Conservation (phyloP, 2,888 invertebrate genomes). For the Apamea anceps region DNA sequence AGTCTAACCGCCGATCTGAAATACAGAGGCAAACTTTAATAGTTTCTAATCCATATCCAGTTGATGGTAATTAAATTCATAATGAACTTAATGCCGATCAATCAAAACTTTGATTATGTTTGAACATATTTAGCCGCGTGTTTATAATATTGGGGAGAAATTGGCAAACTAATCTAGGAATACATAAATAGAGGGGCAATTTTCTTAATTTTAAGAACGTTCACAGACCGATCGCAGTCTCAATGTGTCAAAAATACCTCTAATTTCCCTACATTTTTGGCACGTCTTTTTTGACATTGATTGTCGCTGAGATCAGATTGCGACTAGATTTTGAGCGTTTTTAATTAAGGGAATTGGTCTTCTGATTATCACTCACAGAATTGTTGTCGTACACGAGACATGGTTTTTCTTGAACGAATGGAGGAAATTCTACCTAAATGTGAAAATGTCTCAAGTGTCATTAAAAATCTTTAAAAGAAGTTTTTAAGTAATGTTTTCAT, state of each 20-base stretch:
- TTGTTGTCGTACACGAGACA: background rate
- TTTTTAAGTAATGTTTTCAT: too few species aligned
- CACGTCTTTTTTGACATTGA: too few species aligned
- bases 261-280: too few species aligned
- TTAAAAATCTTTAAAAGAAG: too few species aligned
- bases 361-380: background rate
- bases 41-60: constrained; percentile 40
- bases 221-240: too few species aligned
- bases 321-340: too few species aligned
- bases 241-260: too few species aligned
- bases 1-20: background rate
- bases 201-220: too few species aligned
- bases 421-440: background rate
- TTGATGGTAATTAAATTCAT: constrained; percentile 51
- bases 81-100: constrained; percentile 34
- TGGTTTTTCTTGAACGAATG: background rate
- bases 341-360: too few species aligned
- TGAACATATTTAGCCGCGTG: constrained; percentile 22
- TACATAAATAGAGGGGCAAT: background rate
- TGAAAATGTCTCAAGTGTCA: background rate
- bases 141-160: background rate
- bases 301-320: too few species aligned
- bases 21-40: constrained; percentile 53
- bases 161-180: constrained; percentile 20
- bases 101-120: constrained; percentile 58